These are phyloP conservation scores for Sylvicola cinctus DNA, from an alignment of 2,888 invertebrate genomes.

Conservation along the genomic window DNA sequence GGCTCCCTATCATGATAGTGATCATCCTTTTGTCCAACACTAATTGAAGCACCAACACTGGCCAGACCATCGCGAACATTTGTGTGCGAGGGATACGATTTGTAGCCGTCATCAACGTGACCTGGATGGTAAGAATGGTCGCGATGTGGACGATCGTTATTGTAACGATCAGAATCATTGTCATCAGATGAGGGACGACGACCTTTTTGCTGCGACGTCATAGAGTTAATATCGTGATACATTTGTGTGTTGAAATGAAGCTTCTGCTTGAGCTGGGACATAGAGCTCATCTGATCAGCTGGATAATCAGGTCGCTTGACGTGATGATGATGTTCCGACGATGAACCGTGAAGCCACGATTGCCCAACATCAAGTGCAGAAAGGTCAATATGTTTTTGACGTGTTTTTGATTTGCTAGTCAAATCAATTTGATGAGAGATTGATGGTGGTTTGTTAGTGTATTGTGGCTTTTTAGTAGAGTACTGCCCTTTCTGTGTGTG, in stretches of 20 bases:
- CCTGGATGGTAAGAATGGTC: not conserved
- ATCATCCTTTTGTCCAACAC: conserved; percentile 4
- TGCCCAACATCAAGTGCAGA: conserved; percentile 9
- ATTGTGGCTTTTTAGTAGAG: not conserved
- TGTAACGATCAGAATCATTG: not conserved
- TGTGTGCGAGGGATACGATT: not conserved
- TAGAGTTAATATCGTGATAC: conserved; percentile 23
- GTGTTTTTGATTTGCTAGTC: conserved; percentile 15
- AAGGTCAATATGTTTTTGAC: conserved; percentile 13
- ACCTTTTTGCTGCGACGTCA: conserved; percentile 16
- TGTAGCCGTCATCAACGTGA: not conserved
- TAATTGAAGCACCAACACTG: conserved; percentile 6
- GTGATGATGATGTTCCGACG: conserved; percentile 16
- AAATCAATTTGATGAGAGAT: conserved; percentile 5
- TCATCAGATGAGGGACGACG: not conserved
- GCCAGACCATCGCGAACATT: conserved; percentile 1
- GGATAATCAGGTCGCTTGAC: conserved; percentile 21
- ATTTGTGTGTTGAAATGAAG: conserved; percentile 22
- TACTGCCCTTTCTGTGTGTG: not conserved
- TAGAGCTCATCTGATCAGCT: no score
- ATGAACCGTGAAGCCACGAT: conserved; percentile 19
- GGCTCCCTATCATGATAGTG: conserved; percentile 4
- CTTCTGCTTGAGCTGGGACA: conserved; percentile 10
- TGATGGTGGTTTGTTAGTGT: not conserved
- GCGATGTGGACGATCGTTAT: no score